Evolutionary conservation across 1,140 invertebrate species (phyloP), one percentile per base, ranked within the genome.

Genomic region (Wiebesia pumilae): DNA sequence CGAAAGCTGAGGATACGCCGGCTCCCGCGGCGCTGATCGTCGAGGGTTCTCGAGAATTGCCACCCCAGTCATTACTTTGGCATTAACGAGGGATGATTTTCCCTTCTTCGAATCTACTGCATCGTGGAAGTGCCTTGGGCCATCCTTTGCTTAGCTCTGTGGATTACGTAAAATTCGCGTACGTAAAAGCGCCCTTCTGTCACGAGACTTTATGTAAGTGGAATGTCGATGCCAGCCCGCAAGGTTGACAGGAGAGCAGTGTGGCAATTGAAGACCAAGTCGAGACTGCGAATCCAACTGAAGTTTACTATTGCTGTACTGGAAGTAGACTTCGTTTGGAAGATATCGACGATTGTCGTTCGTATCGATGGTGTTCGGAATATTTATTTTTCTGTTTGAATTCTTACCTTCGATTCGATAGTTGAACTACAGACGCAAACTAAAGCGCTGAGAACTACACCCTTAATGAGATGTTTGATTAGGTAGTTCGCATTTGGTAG

Each of bases 21-120:
- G 40, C 58, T 43, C 71, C 81, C n/a, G 62, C 80, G 83, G 84
- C 84, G 82, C 47, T 69, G 80, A 84, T 65, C 86, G 78, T 90
- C 87, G 90, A 92, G 91, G 90, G 91, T 90, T 87, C 91, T 93
- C 89, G 89, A 92, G 90, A 89, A 90, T 90, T 90, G 88, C 91
- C 91, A 92, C 91, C 92, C 92, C 89, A 91, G 90, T 92, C 92
- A 93, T 93, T 93, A 93, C 90, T 92, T 91, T 84, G 90, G 91
- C 90, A 92, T 93, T 92, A 93, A 91, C 91, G 90, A 90, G 91
- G 91, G 91, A 90, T 90, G 90, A 91, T 92, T 92, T 89, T 87
- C 87, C 83, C 88, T n/a, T 84, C 81, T 89, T 89, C 88, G 86
- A 81, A 87, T 30, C 30, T 47, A 12, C 51, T 35, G 84, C 82